A percentile compares a stretch with the other conserved stretches of the same genome.
These are phyloP conservation scores for Strigops habroptila DNA, from an alignment of 2,113 vertebrate genomes.

Conservation along the genomic window DNA sequence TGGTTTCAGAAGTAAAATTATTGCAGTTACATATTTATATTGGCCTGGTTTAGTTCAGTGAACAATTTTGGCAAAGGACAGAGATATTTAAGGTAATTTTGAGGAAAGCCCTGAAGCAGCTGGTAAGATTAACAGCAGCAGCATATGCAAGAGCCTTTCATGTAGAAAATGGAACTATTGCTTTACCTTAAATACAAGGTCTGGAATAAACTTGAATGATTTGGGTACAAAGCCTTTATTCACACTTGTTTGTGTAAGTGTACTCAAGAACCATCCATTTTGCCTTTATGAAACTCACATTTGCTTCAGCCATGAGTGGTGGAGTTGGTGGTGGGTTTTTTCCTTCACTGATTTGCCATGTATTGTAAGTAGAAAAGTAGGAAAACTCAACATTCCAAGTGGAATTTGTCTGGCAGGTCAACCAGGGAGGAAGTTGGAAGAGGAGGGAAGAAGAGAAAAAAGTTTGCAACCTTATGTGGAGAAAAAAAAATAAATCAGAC, in stretches of 20 bases:
- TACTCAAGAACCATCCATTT: background rate
- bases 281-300: background rate
- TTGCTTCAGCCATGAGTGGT: background rate
- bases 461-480: background rate
- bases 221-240: constrained; percentile 36
- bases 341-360: background rate
- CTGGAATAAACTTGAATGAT: constrained; percentile 61
- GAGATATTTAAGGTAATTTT: background rate
- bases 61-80: background rate
- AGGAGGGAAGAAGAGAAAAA: background rate
- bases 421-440: background rate
- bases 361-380: background rate
- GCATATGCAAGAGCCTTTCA: background rate
- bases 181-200: constrained; percentile 44
- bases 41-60: background rate
- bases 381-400: background rate
- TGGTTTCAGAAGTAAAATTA: constrained; percentile 10
- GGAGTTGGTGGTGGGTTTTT: background rate
- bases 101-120: background rate
- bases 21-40: background rate
- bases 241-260: constrained; percentile 13
- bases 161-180: constrained; percentile 8
- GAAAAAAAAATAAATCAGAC: background rate
- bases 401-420: background rate
- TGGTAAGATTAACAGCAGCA: background rate